These are phyloP conservation scores for Gambusia yucatana DNA, from an alignment of 2,797 vertebrate genomes.

Conservation along the genomic window DNA sequence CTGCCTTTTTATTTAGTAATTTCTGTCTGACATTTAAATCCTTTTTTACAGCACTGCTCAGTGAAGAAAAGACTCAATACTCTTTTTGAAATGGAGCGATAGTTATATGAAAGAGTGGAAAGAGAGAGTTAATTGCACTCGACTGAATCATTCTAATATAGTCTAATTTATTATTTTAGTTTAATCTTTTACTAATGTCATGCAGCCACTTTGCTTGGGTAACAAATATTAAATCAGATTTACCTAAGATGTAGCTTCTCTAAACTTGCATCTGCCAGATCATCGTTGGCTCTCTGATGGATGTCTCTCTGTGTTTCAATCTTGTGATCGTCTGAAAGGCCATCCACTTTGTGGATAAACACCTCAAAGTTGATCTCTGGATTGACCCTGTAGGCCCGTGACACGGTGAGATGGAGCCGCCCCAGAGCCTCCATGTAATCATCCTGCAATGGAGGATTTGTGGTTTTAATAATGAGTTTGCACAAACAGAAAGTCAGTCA, in stretches of 20 bases:
- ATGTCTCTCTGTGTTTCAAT: conserved; percentile 99
- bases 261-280: conserved; percentile 95
- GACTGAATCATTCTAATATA: not conserved
- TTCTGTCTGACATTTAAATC: not conserved
- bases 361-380: conserved; percentile 99
- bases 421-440: conserved; percentile 98
- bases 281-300: conserved; percentile 98
- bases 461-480: not conserved
- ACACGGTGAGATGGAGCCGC: conserved; percentile 96
- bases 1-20: not conserved
- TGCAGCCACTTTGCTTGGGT: not conserved
- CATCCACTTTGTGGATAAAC: conserved; percentile 99
- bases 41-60: not conserved
- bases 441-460: conserved; percentile 79
- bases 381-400: conserved; percentile 97
- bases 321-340: conserved; percentile 98
- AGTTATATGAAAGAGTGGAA: not conserved
- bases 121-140: not conserved
- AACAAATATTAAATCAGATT: conserved; percentile 12
- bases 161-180: not conserved
- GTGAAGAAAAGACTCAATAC: not conserved
- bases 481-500: not conserved
- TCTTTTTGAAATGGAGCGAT: not conserved
- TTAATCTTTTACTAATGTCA: not conserved
- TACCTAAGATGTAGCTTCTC: conserved; percentile 99